A percentile compares a stretch with the other conserved stretches of the same genome.
phyloP scores from a whole-genome alignment of 2,113 vertebrate genomes.

The Rynchops niger region DNA sequence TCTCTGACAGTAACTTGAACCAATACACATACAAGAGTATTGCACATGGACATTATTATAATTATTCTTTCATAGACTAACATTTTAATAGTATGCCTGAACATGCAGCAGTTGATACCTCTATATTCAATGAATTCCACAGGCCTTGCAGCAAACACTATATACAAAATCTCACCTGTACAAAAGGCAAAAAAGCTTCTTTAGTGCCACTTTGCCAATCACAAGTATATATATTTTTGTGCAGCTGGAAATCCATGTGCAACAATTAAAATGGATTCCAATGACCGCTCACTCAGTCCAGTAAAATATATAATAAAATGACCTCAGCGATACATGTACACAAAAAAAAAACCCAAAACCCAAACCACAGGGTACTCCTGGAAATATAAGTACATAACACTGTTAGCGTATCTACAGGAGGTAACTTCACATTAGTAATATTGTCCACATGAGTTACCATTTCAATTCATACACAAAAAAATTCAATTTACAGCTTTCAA shows the following conservation, averaged over 20 bases:
- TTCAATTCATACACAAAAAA: constrained; percentile 65
- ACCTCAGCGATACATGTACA: constrained; percentile 74
- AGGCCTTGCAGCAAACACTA: constrained; percentile 89
- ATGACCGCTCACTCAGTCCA: constrained; percentile 79
- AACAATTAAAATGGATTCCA: constrained; percentile 80
- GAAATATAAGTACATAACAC: constrained; percentile 80
- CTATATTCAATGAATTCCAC: constrained; percentile 85
- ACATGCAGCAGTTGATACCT: constrained; percentile 89
- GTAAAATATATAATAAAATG: constrained; percentile 78
- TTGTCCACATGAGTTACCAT: constrained; percentile 75
- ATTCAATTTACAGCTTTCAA: constrained; percentile 61
- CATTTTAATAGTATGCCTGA: constrained; percentile 84
- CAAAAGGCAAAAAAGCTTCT: constrained; percentile 83
- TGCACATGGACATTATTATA: constrained; percentile 90
- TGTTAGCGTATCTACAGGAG: constrained; percentile 79
- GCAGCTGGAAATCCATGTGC: constrained; percentile 80
- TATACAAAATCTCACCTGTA: constrained; percentile 86
- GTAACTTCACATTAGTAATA: constrained; percentile 72
- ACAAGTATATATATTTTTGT: constrained; percentile 81
- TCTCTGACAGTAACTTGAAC: constrained; percentile 78
- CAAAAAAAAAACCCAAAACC: constrained; percentile 46
- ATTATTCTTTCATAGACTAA: constrained; percentile 86
- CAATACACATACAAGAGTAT: constrained; percentile 86
- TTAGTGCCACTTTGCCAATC: constrained; percentile 79
- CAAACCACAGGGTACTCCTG: constrained; percentile 76